Evolutionary conservation across 2,797 vertebrate genomes (phyloP), one percentile per base, ranked within the genome.

Genomic region (Amblyraja radiata): DNA sequence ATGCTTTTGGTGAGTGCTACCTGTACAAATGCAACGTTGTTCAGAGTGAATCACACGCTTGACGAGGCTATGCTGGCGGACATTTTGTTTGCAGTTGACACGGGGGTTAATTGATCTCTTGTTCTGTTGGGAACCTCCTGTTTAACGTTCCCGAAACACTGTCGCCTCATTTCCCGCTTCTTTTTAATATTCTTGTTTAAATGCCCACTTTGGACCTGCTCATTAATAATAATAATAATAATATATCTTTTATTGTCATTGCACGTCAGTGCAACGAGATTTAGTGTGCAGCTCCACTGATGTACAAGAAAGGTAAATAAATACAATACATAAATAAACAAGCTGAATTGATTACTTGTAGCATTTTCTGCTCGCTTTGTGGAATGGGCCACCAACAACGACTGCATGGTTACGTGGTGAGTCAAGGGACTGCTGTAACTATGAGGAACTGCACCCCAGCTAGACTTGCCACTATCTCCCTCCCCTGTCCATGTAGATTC

Each of bases 1-100:
- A 95, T 65, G 97, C 99, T 94, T 97, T 99, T 3, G 99, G 98
- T 99, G 94, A 97, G 98, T 65, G 8, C 61, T 21, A 36, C 6
- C 63, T 88, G 63, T 68, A 68, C 84, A 88, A 3, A 18, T 88
- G 25, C 28, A 84, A 16, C 32, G 6, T 28, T 32, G 13, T 58
- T 16, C 13, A 8, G 83, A 32, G 58, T 63, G 32, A 86, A 63
- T 61, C 23, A 28, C 13, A 25, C 4, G 23, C 25, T 46, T 83
- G 2, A 58, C 23, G 58, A 80, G 32, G 80, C 9, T 58, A 9
- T 58, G 10, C 21, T 18, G 28, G 16, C 7, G 13, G 77, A 63
- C 28, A 0, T 63, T 61, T 16, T 86, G 58, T 11, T 86, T 84
- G 0, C 32, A 86, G 14, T 61, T 86, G 18, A 63, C n/a, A 13